phyloP scores from a whole-genome alignment of 2,888 invertebrate species.

The Hetaerina titia region DNA sequence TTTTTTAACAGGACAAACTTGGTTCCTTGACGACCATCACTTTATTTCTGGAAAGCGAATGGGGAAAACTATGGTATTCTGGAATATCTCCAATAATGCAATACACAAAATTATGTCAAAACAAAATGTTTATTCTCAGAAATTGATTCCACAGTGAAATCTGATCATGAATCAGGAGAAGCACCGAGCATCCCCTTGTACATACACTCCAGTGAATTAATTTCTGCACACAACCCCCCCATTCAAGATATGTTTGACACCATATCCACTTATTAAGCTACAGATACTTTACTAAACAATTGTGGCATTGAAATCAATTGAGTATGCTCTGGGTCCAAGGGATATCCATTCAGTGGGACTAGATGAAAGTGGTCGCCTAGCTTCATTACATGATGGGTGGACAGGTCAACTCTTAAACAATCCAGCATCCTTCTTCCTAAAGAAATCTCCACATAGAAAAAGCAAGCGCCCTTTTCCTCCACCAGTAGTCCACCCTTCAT shows the following conservation, averaged over 20 bases:
- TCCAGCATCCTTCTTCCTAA: too few relatives aligned
- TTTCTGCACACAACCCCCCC: neutral
- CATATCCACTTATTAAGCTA: neutral
- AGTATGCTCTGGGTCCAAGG: neutral
- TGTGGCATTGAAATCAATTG: neutral
- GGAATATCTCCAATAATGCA: neutral
- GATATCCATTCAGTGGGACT: neutral
- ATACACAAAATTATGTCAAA: neutral
- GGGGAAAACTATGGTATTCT: too few relatives aligned
- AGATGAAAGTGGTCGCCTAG: neutral
- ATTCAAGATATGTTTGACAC: neutral
- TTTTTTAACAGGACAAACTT: too few relatives aligned
- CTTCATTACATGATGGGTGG: neutral
- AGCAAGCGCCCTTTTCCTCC: neutral
- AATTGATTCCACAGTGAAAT: neutral
- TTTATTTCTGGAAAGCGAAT: too few relatives aligned
- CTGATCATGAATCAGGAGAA: neutral
- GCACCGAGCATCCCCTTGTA: neutral
- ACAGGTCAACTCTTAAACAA: neutral
- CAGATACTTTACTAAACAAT: neutral
- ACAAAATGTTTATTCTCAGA: constrained; percentile 5
- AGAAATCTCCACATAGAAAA: neutral
- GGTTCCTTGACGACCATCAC: too few relatives aligned
- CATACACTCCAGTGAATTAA: neutral
- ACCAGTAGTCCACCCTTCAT: neutral